phyloP scores from a whole-genome alignment of 2,797 vertebrate genomes.

The Falco rusticolus region DNA sequence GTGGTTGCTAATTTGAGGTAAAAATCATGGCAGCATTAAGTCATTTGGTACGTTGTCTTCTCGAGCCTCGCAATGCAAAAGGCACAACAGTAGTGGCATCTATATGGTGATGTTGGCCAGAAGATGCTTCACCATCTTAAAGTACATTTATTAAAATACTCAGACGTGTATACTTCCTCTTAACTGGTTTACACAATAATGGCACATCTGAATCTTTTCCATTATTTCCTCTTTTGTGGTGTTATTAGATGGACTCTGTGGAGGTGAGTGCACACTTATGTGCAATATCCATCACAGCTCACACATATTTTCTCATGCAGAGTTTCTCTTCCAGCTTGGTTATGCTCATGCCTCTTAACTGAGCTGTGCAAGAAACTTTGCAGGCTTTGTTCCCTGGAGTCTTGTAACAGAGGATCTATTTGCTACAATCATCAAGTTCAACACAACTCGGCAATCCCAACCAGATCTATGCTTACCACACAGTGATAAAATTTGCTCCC shows the following conservation, averaged over 20 bases:
- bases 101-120: not conserved
- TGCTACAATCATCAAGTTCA: not conserved
- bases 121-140: not conserved
- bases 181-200: not conserved
- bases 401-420: not conserved
- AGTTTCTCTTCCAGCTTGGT: not conserved
- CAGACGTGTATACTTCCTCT: not conserved
- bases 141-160: not conserved
- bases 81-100: not conserved
- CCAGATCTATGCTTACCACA: not conserved
- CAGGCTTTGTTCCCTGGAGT: not conserved
- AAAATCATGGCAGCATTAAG: not conserved
- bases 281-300: not conserved
- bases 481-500: not conserved
- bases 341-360: not conserved
- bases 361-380: not conserved
- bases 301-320: not conserved
- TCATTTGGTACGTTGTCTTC: not conserved
- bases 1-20: not conserved
- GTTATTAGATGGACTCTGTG: not conserved
- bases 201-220: not conserved
- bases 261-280: fast-evolving
- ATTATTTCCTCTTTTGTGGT: not conserved
- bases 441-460: not conserved
- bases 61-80: not conserved